phyloP scores from a whole-genome alignment of 2,113 vertebrate species.

The Balaeniceps rex region DNA sequence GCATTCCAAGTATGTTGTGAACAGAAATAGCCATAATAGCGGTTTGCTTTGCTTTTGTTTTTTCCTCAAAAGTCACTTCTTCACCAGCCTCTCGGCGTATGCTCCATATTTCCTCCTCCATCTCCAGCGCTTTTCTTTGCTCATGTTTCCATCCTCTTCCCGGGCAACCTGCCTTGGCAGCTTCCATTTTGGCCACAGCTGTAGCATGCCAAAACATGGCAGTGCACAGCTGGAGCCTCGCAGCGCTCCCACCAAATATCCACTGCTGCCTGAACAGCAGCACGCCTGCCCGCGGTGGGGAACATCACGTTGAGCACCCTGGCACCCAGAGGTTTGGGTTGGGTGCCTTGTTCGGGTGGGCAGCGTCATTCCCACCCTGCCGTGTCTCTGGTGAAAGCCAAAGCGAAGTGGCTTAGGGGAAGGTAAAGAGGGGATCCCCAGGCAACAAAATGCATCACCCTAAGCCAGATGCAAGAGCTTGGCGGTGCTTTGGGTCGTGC shows the following conservation, averaged over 20 bases:
- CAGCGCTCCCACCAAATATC: background rate
- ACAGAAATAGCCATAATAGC: background rate
- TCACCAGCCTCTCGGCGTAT: background rate
- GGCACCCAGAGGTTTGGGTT: accelerated
- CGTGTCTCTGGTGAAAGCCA: background rate
- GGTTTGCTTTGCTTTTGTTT: background rate
- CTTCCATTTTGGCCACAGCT: background rate
- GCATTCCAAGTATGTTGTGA: background rate
- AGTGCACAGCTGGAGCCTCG: background rate
- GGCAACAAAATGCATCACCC: background rate
- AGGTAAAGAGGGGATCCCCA: background rate
- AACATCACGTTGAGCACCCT: accelerated
- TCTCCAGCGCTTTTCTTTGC: background rate
- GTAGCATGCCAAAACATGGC: accelerated
- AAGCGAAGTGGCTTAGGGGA: background rate
- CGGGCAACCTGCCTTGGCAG: background rate
- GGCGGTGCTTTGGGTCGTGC: background rate
- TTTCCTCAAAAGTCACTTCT: background rate
- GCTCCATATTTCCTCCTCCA: background rate
- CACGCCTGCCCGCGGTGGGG: accelerated
- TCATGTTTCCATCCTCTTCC: background rate
- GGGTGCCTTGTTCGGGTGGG: background rate
- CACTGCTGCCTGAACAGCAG: background rate
- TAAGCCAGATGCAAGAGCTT: background rate
- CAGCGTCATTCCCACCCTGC: background rate